phyloP scores from a whole-genome alignment of 2,888 invertebrate species.

The Gastrophysa polygoni region DNA sequence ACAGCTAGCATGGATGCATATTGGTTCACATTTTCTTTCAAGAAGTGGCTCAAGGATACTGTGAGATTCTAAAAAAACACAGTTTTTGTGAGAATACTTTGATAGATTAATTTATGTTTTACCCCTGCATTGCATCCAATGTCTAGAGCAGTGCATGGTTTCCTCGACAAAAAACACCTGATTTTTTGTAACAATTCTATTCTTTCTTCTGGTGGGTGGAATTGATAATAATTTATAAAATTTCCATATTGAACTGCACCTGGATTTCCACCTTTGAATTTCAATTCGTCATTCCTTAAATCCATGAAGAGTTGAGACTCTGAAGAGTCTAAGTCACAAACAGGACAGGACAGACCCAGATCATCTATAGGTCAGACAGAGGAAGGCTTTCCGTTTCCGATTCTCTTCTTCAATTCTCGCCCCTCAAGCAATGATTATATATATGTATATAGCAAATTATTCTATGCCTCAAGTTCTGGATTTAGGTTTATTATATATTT shows the following conservation, averaged over 20 bases:
- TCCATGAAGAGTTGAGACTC: background rate
- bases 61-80: conserved; percentile 68
- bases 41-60: conserved; percentile 61
- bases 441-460: no score
- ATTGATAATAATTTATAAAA: conserved; percentile 87
- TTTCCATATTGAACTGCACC: conserved; percentile 82
- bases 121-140: conserved; percentile 83
- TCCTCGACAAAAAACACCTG: conserved; percentile 36
- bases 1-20: conserved; percentile 67
- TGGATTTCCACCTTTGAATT: conserved; percentile 67
- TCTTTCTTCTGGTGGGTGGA: conserved; percentile 74
- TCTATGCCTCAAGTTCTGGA: no score
- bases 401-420: no score
- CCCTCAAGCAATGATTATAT: no score
- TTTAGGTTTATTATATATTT: no score
- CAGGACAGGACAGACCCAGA: no score
- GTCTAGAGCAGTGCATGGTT: conserved; percentile 54
- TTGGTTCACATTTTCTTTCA: conserved; percentile 57
- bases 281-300: conserved; percentile 13
- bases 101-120: conserved; percentile 44
- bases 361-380: no score
- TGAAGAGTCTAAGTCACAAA: no score
- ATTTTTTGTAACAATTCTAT: conserved; percentile 66
- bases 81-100: no score
- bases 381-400: no score